Conservation (phyloP, 2,797 vertebrate species). For the Rhinella marina region DNA sequence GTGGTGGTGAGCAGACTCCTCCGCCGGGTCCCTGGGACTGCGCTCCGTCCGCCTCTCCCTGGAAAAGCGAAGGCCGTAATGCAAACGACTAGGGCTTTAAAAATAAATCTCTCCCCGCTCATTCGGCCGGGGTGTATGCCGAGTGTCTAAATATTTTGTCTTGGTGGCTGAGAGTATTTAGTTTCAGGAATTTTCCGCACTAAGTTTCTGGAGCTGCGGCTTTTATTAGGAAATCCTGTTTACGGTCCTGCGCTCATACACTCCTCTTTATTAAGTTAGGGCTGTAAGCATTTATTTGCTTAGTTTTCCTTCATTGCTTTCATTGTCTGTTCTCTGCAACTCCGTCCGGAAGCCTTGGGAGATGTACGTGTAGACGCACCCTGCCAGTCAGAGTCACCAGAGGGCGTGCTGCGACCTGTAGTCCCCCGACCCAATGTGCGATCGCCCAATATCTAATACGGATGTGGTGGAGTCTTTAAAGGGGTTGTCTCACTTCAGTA, state of each 20-base stretch:
- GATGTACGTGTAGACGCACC: neutral
- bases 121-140: conserved; percentile 64
- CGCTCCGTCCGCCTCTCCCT: neutral
- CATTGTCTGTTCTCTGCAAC: neutral
- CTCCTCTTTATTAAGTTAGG: conserved; percentile 13
- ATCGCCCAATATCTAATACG: neutral
- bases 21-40: neutral
- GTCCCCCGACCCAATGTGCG: neutral
- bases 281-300: neutral
- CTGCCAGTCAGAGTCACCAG: neutral
- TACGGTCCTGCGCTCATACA: conserved; percentile 12
- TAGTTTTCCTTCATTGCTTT: neutral
- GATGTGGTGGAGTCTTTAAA: no score
- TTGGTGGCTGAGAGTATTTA: conserved; percentile 69
- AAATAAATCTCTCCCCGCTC: conserved; percentile 66
- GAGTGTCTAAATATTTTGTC: conserved; percentile 71
- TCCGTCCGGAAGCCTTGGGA: neutral
- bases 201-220: conserved; percentile 64
- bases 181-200: conserved; percentile 62
- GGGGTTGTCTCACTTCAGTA: no score
- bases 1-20: neutral
- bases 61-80: neutral
- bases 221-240: conserved; percentile 66
- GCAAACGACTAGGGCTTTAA: conserved; percentile 64
- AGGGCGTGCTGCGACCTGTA: neutral